Base-by-base conservation (phyloP, 2,113 vertebrate species). In the Cyprinodon variegatus region DNA sequence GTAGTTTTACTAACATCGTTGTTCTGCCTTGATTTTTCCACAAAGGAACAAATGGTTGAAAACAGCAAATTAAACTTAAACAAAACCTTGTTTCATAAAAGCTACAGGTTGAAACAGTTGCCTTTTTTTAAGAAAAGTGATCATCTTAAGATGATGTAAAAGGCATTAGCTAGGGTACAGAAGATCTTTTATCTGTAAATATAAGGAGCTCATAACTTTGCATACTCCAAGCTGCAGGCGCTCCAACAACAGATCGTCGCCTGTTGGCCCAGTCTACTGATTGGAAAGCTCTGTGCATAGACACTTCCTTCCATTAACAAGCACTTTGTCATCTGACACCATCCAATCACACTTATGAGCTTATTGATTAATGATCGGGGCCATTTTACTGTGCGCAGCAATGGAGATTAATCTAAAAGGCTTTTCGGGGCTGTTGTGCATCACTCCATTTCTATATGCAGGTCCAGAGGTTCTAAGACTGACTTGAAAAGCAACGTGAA, bases 341-440 rank as follows among this genome's bases (percentile, higher is more conserved):
- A 76, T 79, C 83, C 82, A 87, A 88, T 88, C 87, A 88, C 79
- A 82, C 70, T 86, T 83, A 86, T 79, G 82, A 83, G 76, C 59
- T 76, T 78, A 91, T 80, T 88, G 89, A 90, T 90, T 82, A 60
- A 81, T 81, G 73, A 53, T 60, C 37, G 29, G 65, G 70, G 37
- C 29, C 50, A 62, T 53, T 76, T 78, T 77, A 63, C 13, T 67
- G 62, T 22, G 65, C 4, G 46, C 5, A 9, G 4, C 9, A 11
- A 43, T 65, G 63, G 20, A 22, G 13, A 57, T 39, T 43, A 77
- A 67, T 14, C 41, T 45, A 6, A 29, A n/a, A 53, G 50, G 50
- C 43, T 45, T 45, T 45, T 45, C 39, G 37, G n/a, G 20, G n/a
- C 1, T 59, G 20, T n/a, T 8, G 9, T 45, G 43, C 43, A 45